Evolutionary conservation across 2,113 vertebrate genomes (phyloP).

Genomic region (Crotophaga sulcirostris): DNA sequence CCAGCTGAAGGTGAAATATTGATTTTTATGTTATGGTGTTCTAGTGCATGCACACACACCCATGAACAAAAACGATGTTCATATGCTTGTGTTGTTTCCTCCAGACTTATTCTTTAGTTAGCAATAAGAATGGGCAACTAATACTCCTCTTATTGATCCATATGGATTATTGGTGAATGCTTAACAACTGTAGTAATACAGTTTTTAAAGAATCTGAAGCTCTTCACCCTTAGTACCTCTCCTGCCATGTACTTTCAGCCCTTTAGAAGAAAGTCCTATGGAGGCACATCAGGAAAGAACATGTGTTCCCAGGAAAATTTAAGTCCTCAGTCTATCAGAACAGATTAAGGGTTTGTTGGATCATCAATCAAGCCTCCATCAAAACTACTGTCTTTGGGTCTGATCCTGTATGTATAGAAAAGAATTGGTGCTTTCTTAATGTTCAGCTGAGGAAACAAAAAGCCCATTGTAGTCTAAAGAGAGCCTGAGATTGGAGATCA

Average conservation of each 20-base stretch:
- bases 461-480: conserved; percentile 20
- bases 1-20: not conserved
- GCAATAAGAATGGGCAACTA: not conserved
- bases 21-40: not conserved
- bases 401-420: not conserved
- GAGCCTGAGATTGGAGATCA: not conserved
- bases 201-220: not conserved
- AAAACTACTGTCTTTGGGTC: conserved; percentile 4
- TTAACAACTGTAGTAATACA: not conserved
- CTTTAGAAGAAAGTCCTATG: not conserved
- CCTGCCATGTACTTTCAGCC: not conserved
- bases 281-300: not conserved
- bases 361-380: not conserved
- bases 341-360: not conserved
- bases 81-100: not conserved
- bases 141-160: not conserved
- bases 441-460: conserved; percentile 27
- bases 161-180: not conserved
- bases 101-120: not conserved
- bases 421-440: conserved; percentile 36
- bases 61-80: not conserved
- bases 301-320: not conserved
- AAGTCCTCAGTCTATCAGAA: not conserved
- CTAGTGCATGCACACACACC: too few relatives aligned
- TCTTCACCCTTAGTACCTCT: not conserved